Conservation (phyloP, 2,113 vertebrate genomes). For the Scatophagus argus region DNA sequence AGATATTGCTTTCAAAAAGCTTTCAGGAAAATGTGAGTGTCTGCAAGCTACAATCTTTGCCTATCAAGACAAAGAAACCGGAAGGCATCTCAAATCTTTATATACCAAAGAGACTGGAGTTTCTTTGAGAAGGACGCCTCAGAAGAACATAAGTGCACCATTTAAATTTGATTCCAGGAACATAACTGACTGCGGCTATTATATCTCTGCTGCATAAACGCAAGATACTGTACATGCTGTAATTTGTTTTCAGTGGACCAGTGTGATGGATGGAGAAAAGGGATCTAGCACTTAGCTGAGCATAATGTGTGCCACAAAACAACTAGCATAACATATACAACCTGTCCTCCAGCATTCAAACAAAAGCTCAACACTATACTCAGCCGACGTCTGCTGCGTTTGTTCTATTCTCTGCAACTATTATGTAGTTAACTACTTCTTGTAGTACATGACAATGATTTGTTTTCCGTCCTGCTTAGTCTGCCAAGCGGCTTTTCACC, state of each 20-base stretch:
- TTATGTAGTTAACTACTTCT: slow-evolving; percentile 17
- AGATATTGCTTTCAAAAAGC: slow-evolving; percentile 58
- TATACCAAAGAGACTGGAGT: slow-evolving; percentile 25
- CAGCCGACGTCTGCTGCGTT: neutral
- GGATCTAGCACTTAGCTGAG: slow-evolving; percentile 4
- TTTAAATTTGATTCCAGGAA: slow-evolving; percentile 24
- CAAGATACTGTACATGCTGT: neutral
- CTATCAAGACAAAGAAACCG: slow-evolving; percentile 48
- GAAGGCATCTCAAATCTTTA: slow-evolving; percentile 39
- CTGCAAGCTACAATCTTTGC: slow-evolving; percentile 39
- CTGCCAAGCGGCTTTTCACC: slow-evolving; percentile 40
- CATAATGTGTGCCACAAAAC: neutral
- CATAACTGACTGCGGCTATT: slow-evolving; percentile 10
- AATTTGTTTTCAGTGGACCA: slow-evolving; percentile 32
- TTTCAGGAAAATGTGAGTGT: slow-evolving; percentile 55
- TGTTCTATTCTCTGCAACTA: slow-evolving; percentile 12
- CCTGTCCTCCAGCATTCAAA: slow-evolving; percentile 29
- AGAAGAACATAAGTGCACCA: slow-evolving; percentile 14
- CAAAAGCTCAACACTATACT: neutral
- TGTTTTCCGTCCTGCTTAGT: slow-evolving; percentile 42
- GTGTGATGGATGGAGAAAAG: slow-evolving; percentile 7
- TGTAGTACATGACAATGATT: slow-evolving; percentile 37
- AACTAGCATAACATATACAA: slow-evolving; percentile 10
- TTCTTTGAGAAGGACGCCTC: slow-evolving; percentile 26
- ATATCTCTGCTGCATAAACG: slow-evolving; percentile 4